These are phyloP conservation scores for Disparrhopalites patrizii DNA, from an alignment of 2,888 invertebrate genomes.

Conservation along the genomic window DNA sequence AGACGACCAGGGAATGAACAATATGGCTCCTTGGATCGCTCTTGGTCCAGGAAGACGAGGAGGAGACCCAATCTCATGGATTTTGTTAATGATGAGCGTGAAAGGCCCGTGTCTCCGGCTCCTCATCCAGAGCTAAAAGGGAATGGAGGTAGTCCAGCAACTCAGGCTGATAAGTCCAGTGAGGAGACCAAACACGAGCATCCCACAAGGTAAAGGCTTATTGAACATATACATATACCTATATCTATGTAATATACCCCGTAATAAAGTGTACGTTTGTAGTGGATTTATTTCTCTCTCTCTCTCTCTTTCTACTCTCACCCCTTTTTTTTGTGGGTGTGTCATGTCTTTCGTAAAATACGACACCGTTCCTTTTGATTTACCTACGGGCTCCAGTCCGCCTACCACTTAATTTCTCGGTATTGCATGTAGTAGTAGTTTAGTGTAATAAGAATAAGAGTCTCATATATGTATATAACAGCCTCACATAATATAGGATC, in stretches of 20 bases:
- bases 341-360: constrained; percentile 5
- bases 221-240: neutral
- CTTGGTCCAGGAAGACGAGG: constrained; percentile 76
- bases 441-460: neutral
- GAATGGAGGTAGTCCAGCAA: constrained; percentile 33
- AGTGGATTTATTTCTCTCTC: no score
- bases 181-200: constrained; percentile 38
- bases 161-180: constrained; percentile 38
- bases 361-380: neutral
- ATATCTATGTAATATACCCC: neutral
- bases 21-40: constrained; percentile 65
- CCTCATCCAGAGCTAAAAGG: constrained; percentile 36
- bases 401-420: neutral
- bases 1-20: constrained; percentile 64
- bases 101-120: constrained; percentile 64
- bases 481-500: no score
- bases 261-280: neutral
- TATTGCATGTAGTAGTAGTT: neutral
- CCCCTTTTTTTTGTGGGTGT: neutral
- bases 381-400: neutral
- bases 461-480: no score
- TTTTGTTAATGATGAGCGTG: constrained; percentile 64
- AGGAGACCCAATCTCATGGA: constrained; percentile 76
- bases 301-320: no score
- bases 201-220: constrained; percentile 33